These are phyloP conservation scores for Spongilla lacustris DNA, from an alignment of 37 sponge, comb jelly and placozoan species.

Conservation along the genomic window DNA sequence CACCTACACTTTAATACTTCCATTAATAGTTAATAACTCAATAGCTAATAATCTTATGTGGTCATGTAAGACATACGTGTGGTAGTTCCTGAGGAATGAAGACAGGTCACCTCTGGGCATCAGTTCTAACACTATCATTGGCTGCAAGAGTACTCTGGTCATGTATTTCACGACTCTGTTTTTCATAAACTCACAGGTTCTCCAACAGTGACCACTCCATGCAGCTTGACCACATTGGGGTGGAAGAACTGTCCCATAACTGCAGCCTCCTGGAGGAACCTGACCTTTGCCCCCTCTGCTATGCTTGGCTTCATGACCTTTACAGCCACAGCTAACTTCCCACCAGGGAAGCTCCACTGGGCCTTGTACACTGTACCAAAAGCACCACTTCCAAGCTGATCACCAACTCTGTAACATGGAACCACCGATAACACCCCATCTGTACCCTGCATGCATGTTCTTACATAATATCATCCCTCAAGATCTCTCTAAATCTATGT, in stretches of 20 bases:
- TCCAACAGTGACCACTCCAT: slow-evolving; percentile 33
- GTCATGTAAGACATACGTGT: background rate
- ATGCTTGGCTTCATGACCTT: slow-evolving; percentile 42
- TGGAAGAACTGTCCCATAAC: slow-evolving; percentile 47
- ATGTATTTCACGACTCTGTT: background rate
- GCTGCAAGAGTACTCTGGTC: background rate
- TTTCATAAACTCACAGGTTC: slow-evolving; percentile 15
- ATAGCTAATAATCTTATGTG: no score
- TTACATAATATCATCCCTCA: background rate
- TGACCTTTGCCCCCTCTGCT: background rate
- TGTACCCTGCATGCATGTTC: background rate
- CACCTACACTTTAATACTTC: no score
- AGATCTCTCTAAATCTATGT: no score
- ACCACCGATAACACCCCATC: background rate
- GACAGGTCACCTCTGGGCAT: background rate
- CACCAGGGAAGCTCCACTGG: slow-evolving; percentile 10
- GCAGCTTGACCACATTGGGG: slow-evolving; percentile 26
- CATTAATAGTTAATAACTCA: no score
- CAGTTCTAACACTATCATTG: background rate
- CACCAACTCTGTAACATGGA: slow-evolving; percentile 15
- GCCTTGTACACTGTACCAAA: slow-evolving; percentile 69
- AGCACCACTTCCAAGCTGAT: slow-evolving; percentile 59
- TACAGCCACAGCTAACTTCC: slow-evolving; percentile 39
- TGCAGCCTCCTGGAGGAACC: slow-evolving; percentile 40
- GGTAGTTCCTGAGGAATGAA: slow-evolving; percentile 27